Evolutionary conservation across 2,797 vertebrate species (phyloP).

Genomic region (Ctenosaura bakeri): DNA sequence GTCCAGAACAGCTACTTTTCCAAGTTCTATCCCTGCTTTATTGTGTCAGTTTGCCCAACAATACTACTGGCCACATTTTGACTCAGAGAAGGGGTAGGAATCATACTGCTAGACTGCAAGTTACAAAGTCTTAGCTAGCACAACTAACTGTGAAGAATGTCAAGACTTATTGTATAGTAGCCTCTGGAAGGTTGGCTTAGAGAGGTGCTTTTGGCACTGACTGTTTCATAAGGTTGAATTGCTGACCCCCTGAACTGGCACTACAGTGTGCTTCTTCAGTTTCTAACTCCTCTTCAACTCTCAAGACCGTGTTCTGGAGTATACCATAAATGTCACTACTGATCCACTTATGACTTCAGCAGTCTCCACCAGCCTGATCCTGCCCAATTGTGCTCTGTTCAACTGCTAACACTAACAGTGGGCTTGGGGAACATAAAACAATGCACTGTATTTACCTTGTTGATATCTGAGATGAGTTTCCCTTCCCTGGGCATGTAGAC

Average conservation of each 20-base stretch:
- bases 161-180: too few species aligned
- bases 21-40: not conserved
- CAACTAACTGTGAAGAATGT: too few species aligned
- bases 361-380: not conserved
- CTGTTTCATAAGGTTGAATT: not conserved
- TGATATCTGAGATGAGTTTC: slow-evolving; percentile 97
- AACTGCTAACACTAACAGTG: too few species aligned
- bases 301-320: not conserved
- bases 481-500: slow-evolving; percentile 95
- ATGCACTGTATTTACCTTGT: slow-evolving; percentile 84
- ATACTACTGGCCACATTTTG: not conserved
- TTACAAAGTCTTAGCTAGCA: too few species aligned
- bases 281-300: not conserved
- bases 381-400: not conserved
- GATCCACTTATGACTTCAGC: not conserved
- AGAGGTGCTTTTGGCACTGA: not conserved
- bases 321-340: not conserved
- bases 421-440: not conserved
- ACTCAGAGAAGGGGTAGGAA: not conserved
- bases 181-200: not conserved
- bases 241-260: not conserved
- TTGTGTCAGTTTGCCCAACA: not conserved
- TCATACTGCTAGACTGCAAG: too few species aligned
- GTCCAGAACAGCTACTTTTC: not conserved
- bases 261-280: not conserved